Conservation (phyloP, 1,140 invertebrate species). For the Rhagoletis zephyria region DNA sequence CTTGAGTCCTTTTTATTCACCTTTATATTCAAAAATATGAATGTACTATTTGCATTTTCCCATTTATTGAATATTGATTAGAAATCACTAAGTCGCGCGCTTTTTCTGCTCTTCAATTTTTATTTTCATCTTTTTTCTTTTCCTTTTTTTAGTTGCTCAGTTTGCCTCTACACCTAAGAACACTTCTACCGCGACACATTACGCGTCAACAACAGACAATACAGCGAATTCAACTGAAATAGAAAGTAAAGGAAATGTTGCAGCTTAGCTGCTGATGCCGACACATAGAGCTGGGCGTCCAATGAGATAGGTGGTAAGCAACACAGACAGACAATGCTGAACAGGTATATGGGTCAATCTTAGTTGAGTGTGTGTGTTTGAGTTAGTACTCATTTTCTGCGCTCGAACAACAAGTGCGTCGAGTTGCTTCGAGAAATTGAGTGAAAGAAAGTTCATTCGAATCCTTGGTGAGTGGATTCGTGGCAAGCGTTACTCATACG, state of each 20-base stretch:
- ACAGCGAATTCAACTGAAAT: slow-evolving; percentile 30
- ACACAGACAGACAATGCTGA: neutral
- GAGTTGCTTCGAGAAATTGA: neutral
- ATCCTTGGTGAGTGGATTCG: neutral
- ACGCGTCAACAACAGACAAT: neutral
- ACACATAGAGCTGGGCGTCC: neutral
- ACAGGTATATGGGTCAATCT: neutral
- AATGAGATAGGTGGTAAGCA: neutral
- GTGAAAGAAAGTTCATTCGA: too few relatives aligned
- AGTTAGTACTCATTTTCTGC: neutral
- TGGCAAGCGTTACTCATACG: neutral
- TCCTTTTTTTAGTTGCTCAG: neutral
- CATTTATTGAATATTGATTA: slow-evolving; percentile 16
- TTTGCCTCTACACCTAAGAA: neutral
- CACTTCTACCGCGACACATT: neutral
- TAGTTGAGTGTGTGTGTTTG: neutral
- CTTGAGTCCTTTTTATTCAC: neutral
- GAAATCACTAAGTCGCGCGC: neutral
- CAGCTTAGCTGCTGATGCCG: neutral
- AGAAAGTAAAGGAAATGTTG: neutral
- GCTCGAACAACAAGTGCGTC: too few relatives aligned
- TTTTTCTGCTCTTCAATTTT: neutral
- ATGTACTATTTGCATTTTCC: too few relatives aligned
- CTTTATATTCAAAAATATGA: too few relatives aligned
- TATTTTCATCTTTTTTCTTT: neutral